Conservation (phyloP, 2,797 vertebrate genomes). For the Uromys caudimaculatus region DNA sequence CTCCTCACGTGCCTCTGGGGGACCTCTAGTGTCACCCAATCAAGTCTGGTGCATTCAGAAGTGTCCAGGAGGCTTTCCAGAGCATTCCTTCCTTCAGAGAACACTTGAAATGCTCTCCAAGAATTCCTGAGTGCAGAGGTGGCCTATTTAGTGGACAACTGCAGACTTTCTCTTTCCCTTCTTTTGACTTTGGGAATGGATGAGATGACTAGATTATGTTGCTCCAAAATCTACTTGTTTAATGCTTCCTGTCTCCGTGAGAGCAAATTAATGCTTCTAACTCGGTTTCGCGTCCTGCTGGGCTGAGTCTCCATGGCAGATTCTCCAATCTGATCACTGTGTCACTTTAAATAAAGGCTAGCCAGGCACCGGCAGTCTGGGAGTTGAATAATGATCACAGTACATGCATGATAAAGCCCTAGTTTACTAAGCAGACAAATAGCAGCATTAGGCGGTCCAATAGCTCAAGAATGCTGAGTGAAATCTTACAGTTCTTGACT, state of each 20-base stretch:
- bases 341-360: constrained; percentile 42
- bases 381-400: constrained; percentile 1
- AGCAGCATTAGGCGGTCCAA: constrained; percentile 53
- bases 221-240: constrained; percentile 4
- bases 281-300: background rate
- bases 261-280: constrained; percentile 40
- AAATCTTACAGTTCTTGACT: constrained; percentile 41
- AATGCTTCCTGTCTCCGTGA: constrained; percentile 15
- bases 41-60: background rate
- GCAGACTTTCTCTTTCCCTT: background rate
- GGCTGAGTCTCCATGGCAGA: background rate
- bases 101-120: constrained; percentile 41
- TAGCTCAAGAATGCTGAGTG: constrained; percentile 50
- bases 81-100: constrained; percentile 58
- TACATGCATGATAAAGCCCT: constrained; percentile 47
- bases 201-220: background rate
- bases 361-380: background rate
- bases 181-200: constrained; percentile 45
- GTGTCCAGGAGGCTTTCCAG: constrained; percentile 71
- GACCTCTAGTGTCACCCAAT: background rate
- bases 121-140: constrained; percentile 5
- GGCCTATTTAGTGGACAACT: background rate
- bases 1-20: background rate
- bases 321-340: constrained; percentile 11
- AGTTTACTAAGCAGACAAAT: constrained; percentile 50